phyloP scores from a whole-genome alignment of 2,113 vertebrate species.

The Callocephalon fimbriatum region DNA sequence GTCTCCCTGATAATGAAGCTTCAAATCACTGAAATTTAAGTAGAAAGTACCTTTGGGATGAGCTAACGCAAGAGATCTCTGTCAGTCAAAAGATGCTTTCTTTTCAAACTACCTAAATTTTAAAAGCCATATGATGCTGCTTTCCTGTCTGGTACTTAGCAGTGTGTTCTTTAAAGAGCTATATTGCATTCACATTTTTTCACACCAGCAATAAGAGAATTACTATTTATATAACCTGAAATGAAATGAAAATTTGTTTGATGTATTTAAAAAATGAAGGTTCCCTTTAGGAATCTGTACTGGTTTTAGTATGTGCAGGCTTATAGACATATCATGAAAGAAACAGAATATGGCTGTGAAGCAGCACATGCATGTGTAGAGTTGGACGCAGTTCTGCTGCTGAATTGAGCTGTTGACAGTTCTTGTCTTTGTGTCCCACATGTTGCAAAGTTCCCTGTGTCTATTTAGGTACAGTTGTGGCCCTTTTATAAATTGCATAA shows the following conservation, averaged over 20 bases:
- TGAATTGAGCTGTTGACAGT: not conserved
- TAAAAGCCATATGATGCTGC: accelerated
- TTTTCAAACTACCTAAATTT: not conserved
- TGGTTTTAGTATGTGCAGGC: not conserved
- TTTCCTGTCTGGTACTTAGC: not conserved
- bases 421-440: not conserved
- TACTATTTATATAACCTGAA: not conserved
- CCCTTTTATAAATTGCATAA: not conserved
- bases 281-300: not conserved
- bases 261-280: not conserved
- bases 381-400: not conserved
- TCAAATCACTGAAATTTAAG: not conserved
- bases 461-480: not conserved
- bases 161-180: not conserved
- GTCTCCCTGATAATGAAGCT: not conserved
- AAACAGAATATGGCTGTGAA: not conserved
- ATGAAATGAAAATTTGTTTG: not conserved
- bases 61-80: not conserved
- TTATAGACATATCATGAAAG: not conserved
- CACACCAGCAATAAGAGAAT: not conserved
- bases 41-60: not conserved
- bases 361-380: not conserved
- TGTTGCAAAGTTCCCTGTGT: not conserved
- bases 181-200: not conserved
- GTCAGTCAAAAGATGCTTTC: not conserved